Evolutionary conservation across 2,888 invertebrate genomes (phyloP).

Genomic region (Campaea margaritaria): DNA sequence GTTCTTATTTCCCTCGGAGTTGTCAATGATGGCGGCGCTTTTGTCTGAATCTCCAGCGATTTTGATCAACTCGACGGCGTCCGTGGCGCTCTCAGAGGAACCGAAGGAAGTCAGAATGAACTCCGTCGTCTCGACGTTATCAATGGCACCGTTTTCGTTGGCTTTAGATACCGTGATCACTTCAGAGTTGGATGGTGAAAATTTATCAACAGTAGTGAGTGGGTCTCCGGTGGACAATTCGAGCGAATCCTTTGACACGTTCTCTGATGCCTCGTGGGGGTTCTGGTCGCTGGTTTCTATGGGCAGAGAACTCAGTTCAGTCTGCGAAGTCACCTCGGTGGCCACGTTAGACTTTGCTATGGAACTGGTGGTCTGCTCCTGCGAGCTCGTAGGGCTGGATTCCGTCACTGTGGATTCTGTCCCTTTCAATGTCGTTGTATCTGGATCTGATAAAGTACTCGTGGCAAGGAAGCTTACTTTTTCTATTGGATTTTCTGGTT

Average conservation of each 20-base stretch:
- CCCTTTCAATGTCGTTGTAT: constrained; percentile 43
- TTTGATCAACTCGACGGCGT: constrained; percentile 72
- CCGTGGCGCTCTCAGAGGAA: constrained; percentile 71
- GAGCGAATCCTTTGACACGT: constrained; percentile 57
- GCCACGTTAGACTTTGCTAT: constrained; percentile 62
- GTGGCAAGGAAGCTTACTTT: constrained; percentile 36
- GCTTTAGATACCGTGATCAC: constrained; percentile 58
- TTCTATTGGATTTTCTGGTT: constrained; percentile 37
- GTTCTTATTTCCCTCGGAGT: constrained; percentile 60
- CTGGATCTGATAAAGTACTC: constrained; percentile 33
- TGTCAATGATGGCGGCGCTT: constrained; percentile 67
- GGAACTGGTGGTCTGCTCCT: constrained; percentile 59
- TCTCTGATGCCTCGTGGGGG: constrained; percentile 67
- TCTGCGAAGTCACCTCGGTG: constrained; percentile 73
- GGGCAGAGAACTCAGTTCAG: constrained; percentile 75
- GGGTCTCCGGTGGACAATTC: constrained; percentile 56
- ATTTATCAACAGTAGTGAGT: constrained; percentile 51
- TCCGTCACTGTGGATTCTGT: constrained; percentile 38
- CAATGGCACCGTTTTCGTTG: constrained; percentile 57
- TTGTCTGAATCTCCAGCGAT: constrained; percentile 57
- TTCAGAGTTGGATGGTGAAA: constrained; percentile 55
- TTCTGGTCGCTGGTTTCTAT: constrained; percentile 79
- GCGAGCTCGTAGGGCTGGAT: constrained; percentile 45
- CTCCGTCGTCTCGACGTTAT: constrained; percentile 74
- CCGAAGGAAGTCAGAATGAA: constrained; percentile 66